These are phyloP conservation scores for Phanerotoma sp. DNA, from an alignment of 2,888 invertebrate genomes.

Conservation along the genomic window DNA sequence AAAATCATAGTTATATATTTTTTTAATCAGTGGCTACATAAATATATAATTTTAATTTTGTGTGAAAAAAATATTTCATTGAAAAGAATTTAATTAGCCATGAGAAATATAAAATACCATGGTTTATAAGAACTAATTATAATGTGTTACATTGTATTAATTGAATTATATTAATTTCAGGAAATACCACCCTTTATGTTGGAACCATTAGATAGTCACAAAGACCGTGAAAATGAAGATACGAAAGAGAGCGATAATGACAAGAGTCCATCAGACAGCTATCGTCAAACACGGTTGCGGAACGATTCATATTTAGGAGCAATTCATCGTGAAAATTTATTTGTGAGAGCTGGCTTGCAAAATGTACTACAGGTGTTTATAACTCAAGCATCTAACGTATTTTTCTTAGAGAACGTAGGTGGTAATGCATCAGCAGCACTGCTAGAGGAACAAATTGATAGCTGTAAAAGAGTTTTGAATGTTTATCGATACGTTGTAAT, in stretches of 20 bases:
- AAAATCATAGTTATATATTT: too few species aligned
- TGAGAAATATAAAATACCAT: too few species aligned
- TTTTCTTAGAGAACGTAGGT: slow-evolving; percentile 70
- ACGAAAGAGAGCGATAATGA: slow-evolving; percentile 47
- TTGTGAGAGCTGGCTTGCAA: slow-evolving; percentile 82
- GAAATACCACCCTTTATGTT: slow-evolving; percentile 82
- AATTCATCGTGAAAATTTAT: slow-evolving; percentile 75
- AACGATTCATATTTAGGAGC: slow-evolving; percentile 87
- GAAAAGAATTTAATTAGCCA: too few species aligned
- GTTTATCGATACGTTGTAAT: slow-evolving; percentile 97
- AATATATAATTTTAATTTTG: too few species aligned
- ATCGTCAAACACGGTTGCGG: slow-evolving; percentile 62
- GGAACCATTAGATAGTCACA: slow-evolving; percentile 62
- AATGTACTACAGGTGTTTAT: slow-evolving; percentile 86
- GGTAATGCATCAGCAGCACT: slow-evolving; percentile 64
- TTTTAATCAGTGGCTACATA: too few species aligned
- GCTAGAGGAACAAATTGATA: slow-evolving; percentile 90
- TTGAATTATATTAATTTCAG: too few species aligned
- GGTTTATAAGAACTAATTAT: too few species aligned
- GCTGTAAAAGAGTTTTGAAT: slow-evolving; percentile 93
- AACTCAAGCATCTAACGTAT: slow-evolving; percentile 94
- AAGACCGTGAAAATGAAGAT: slow-evolving; percentile 50
- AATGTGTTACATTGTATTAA: too few species aligned
- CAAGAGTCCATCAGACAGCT: slow-evolving; percentile 51
- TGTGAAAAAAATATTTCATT: too few species aligned